Evolutionary conservation across 1,140 invertebrate species (phyloP).

Genomic region (Heliconius hermathena): DNA sequence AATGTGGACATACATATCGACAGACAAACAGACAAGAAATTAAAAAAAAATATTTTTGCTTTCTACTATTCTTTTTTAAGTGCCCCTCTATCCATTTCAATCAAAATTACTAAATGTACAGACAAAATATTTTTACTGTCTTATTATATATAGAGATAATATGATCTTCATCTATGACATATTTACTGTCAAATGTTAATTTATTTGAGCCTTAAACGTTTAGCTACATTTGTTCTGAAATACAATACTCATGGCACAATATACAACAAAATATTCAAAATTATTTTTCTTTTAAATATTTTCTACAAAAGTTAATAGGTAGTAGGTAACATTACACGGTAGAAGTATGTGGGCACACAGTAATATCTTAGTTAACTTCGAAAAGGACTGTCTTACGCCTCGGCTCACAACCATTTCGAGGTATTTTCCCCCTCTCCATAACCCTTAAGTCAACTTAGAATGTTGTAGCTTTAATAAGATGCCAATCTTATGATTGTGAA

Average conservation of each 20-base stretch:
- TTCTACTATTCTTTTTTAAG: too few species aligned
- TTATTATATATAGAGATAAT: too few species aligned
- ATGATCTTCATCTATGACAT: too few species aligned
- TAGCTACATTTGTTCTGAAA: too few species aligned
- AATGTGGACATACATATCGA: too few species aligned
- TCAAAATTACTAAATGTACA: too few species aligned
- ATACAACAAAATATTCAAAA: neutral
- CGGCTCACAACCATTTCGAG: neutral
- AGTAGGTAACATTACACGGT: neutral
- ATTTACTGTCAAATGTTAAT: too few species aligned
- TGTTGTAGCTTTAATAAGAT: neutral
- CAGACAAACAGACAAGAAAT: too few species aligned
- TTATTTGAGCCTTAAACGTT: too few species aligned
- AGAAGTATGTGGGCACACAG: neutral
- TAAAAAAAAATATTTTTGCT: too few species aligned
- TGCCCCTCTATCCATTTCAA: too few species aligned
- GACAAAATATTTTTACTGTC: too few species aligned
- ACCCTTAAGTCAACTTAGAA: neutral
- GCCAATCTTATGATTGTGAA: neutral
- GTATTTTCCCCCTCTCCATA: neutral
- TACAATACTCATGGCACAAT: neutral
- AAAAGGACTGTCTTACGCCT: neutral
- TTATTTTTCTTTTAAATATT: neutral
- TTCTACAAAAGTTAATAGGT: neutral
- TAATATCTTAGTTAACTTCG: neutral